These are phyloP conservation scores for Smittia aterrima DNA, from an alignment of 2,888 invertebrate genomes.

Conservation along the genomic window DNA sequence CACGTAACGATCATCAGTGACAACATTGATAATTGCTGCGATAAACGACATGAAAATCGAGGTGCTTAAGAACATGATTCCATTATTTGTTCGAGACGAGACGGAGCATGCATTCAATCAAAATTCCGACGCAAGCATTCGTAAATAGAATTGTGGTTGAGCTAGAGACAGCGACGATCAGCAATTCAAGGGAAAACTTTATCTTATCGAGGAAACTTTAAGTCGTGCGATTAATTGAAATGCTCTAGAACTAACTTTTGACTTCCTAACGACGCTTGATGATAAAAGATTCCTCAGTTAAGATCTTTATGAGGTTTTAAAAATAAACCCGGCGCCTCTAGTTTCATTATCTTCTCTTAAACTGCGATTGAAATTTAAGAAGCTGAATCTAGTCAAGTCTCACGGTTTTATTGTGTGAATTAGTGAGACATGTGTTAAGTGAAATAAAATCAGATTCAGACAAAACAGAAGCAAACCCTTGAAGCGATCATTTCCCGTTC, in stretches of 20 bases:
- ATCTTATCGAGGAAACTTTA: too few species aligned
- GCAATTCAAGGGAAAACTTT: not conserved
- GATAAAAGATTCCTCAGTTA: too few species aligned
- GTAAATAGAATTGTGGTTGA: not conserved
- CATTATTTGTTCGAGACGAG: not conserved
- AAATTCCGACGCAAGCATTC: not conserved
- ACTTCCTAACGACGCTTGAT: too few species aligned
- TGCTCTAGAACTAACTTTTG: not conserved
- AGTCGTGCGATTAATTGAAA: too few species aligned
- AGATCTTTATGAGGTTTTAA: not conserved
- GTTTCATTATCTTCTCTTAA: conserved; percentile 12
- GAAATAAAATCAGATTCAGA: too few species aligned
- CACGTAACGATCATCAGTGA: conserved; percentile 39
- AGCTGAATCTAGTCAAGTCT: not conserved
- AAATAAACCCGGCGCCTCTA: conserved; percentile 26
- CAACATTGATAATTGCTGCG: conserved; percentile 6
- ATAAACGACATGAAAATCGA: not conserved
- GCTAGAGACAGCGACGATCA: not conserved
- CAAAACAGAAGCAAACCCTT: too few species aligned
- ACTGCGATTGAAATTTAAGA: conserved; percentile 4
- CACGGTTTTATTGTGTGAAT: too few species aligned
- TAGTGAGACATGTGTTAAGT: too few species aligned
- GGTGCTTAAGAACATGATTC: not conserved
- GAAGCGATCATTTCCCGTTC: too few species aligned
- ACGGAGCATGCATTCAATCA: not conserved